phyloP scores from a whole-genome alignment of 2,113 vertebrate species.

The Cyphomyrus plagiostoma region DNA sequence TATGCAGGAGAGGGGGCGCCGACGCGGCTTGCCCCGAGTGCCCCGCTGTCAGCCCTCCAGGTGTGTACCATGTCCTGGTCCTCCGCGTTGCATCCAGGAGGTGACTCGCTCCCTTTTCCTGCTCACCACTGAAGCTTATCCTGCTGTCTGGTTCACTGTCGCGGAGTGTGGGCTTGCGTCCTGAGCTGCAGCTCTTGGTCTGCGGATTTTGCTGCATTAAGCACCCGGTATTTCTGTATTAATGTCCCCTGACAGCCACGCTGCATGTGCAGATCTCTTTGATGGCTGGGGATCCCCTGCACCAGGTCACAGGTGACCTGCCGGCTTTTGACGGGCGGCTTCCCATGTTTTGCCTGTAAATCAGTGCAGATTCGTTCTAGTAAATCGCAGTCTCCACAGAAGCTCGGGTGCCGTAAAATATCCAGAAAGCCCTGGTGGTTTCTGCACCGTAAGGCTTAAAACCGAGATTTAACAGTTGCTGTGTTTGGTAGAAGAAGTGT shows the following conservation, averaged over 20 bases:
- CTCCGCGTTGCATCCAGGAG: background rate
- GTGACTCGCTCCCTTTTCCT: background rate
- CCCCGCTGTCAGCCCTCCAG: background rate
- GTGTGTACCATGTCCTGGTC: background rate
- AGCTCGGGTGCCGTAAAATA: background rate
- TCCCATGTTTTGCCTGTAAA: background rate
- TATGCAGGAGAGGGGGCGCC: background rate
- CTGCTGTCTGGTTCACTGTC: background rate
- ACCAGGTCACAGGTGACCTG: background rate
- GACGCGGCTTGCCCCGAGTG: background rate
- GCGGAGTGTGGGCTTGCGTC: background rate
- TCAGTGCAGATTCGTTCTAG: background rate
- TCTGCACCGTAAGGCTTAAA: background rate
- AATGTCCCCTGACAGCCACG: background rate
- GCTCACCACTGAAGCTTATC: background rate
- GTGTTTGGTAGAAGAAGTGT: background rate
- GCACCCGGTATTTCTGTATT: background rate
- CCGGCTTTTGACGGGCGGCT: background rate
- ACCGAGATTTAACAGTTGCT: background rate
- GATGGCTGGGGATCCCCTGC: background rate
- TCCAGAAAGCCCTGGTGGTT: background rate
- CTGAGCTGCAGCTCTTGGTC: background rate
- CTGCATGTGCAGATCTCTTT: background rate
- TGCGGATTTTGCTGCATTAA: background rate
- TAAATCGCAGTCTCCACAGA: background rate